A percentile compares a stretch with the other conserved stretches of the same genome.
Evolutionary conservation across 2,797 vertebrate genomes (phyloP).

Genomic region (Pseudochaenichthys georgianus): DNA sequence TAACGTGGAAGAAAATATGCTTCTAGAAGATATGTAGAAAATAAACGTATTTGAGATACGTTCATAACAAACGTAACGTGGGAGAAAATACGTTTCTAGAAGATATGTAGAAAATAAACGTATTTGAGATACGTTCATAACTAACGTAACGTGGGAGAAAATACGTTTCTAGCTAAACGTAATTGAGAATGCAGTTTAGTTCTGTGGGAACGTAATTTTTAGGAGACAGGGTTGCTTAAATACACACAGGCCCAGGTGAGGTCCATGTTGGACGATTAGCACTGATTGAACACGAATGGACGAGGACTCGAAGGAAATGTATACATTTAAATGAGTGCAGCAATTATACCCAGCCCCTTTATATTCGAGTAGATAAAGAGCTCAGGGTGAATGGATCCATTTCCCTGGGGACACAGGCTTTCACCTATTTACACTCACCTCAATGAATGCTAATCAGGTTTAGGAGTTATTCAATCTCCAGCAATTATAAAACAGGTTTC

Average conservation of each 20-base stretch:
- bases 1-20: no score
- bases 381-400: slow-evolving; percentile 1
- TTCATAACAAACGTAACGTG: no score
- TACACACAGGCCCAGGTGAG: slow-evolving; percentile 40
- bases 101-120: no score
- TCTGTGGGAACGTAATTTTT: no score
- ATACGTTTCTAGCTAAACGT: no score
- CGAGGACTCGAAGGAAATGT: slow-evolving; percentile 55
- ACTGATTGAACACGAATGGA: slow-evolving; percentile 53
- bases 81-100: no score
- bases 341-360: slow-evolving; percentile 27
- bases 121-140: no score
- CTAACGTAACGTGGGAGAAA: no score
- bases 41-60: no score
- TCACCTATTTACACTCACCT: slow-evolving; percentile 13
- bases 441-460: slow-evolving; percentile 4
- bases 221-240: no score
- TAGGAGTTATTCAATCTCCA: slow-evolving; percentile 18
- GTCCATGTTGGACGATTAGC: slow-evolving; percentile 64
- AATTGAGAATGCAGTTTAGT: no score
- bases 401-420: background rate
- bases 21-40: no score
- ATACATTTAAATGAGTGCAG: slow-evolving; percentile 50
- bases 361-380: slow-evolving; percentile 36
- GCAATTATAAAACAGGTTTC: slow-evolving; percentile 18